Evolutionary conservation across 2,113 vertebrate species (phyloP), one percentile per base, ranked within the genome.

Genomic region (Albula goreensis): DNA sequence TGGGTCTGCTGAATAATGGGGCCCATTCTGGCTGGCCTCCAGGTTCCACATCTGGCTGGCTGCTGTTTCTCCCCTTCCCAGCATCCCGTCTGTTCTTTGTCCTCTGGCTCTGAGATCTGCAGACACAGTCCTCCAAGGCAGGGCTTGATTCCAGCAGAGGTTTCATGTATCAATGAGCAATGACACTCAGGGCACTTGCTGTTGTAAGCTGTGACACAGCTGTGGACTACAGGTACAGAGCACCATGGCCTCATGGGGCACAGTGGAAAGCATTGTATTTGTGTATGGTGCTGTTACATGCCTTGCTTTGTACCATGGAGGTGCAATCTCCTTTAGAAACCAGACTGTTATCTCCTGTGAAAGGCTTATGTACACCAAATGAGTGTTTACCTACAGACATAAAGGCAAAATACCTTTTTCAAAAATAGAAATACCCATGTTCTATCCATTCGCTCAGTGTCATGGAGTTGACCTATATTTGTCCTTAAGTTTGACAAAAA

Each of bases 11-110:
- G 89, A 88, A 92, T 89, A 91, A 91, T 86, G 90, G 91, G 90
- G 88, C 50, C 88, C 89, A 82, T 84, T 80, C 91, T 96, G 95
- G 95, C 93, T 87, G 80, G 50, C 5, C 49, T 94, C 95, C 95
- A 95, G 92, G 41, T 87, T 87, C 88, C 93, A 96, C 95, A 96
- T 96, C 94, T 96, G 95, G 87, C 91, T 83, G 83, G 92, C 94
- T 93, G 93, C 94, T 95, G 93, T 93, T 94, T 83, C 83, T 53
- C 82, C 91, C 31, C 89, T 86, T 93, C 93, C 92, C 92, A 92
- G 92, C 90, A 90, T 91, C 87, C 91, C 91, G 88, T 84, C 89
- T 92, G 85, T 83, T 83, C 88, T 86, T 85, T 88, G 88, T 89
- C 85, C 90, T 91, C 92, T 91, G 90, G 88, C 74, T 89, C 60